Evolutionary conservation across 2,797 vertebrate genomes (phyloP), one percentile per base, ranked within the genome.

Genomic region (Rhinatrema bivittatum): DNA sequence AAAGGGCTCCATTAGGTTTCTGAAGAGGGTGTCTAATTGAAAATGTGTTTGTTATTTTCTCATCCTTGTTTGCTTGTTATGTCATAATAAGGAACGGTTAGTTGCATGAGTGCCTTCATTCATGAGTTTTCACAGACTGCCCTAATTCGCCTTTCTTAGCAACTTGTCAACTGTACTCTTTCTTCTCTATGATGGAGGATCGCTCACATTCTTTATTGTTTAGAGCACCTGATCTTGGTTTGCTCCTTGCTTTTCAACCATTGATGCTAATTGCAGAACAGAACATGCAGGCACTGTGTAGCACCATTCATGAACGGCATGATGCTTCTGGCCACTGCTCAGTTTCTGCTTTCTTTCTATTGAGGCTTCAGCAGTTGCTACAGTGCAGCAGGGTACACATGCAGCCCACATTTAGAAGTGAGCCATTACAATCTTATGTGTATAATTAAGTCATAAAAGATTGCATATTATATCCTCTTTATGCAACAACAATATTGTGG

Each of bases 361-460:
- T 35, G 3, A 3, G 13, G 21, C 35, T n/a, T n/a, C n/a, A n/a
- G n/a, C n/a, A n/a, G n/a, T n/a, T n/a, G n/a, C n/a, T n/a, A n/a
- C n/a, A n/a, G n/a, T n/a, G n/a, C 6, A 21, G 21, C 20, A 21
- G 20, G 47, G 39, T 53, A 25, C 25, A 22, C 36, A 36, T 50
- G 42, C 57, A 56, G 50, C 39, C 43, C 31, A 7, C 34, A 29
- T 32, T 26, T 39, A 50, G 38, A 40, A 33, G 1, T 16, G 35
- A 39, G 52, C 26, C 35, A 16, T 48, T 24, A 44, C 18, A 26
- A 29, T 41, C 31, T 39, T 43, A 39, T 53, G 37, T 50, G 39
- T n/a, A 8, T 32, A 38, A 37, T 24, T 44, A 49, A 37, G 35
- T 40, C 50, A 40, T 52, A 61, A 38, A 54, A 63, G 32, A 45